These are phyloP conservation scores for Oscheius sp. DNA, from an alignment of 2,888 invertebrate species.

Conservation along the genomic window DNA sequence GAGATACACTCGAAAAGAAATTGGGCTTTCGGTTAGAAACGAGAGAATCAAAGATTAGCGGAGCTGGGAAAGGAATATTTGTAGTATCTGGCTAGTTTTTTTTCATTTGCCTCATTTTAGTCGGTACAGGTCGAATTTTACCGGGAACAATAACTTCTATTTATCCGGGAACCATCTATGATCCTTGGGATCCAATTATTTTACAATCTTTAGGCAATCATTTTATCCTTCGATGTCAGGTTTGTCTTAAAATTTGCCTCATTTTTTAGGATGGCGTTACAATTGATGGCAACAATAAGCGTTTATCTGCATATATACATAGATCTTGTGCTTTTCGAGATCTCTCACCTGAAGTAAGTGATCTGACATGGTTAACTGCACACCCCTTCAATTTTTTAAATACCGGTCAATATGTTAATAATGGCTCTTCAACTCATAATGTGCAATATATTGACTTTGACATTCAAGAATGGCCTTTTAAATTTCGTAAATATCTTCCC, in stretches of 20 bases:
- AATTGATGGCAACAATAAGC: slow-evolving; percentile 73
- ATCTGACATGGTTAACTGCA: slow-evolving; percentile 71
- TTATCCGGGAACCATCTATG: slow-evolving; percentile 72
- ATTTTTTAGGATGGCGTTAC: slow-evolving; percentile 9
- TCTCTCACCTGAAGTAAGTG: slow-evolving; percentile 70
- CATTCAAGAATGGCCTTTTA: slow-evolving; percentile 17
- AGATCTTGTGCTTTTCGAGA: slow-evolving; percentile 72
- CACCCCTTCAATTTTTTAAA: slow-evolving; percentile 72
- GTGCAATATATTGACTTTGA: slow-evolving; percentile 74
- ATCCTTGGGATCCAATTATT: slow-evolving; percentile 73
- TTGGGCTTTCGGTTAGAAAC: slow-evolving; percentile 13
- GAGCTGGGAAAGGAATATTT: slow-evolving; percentile 29
- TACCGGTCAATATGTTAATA: slow-evolving; percentile 75
- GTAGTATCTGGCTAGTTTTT: slow-evolving; percentile 1
- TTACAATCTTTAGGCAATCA: slow-evolving; percentile 73
- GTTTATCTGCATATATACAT: slow-evolving; percentile 73
- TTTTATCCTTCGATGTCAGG: slow-evolving; percentile 74
- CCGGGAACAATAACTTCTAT: slow-evolving; percentile 23
- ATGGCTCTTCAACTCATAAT: slow-evolving; percentile 72
- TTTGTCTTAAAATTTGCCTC: background rate
- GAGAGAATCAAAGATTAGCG: background rate
- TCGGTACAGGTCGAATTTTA: slow-evolving; percentile 9
- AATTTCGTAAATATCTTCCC: slow-evolving; percentile 25
- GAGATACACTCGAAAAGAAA: background rate
- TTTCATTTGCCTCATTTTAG: background rate